These are phyloP conservation scores for Rhinoderma darwinii DNA, from an alignment of 2,113 vertebrate species.

Conservation along the genomic window DNA sequence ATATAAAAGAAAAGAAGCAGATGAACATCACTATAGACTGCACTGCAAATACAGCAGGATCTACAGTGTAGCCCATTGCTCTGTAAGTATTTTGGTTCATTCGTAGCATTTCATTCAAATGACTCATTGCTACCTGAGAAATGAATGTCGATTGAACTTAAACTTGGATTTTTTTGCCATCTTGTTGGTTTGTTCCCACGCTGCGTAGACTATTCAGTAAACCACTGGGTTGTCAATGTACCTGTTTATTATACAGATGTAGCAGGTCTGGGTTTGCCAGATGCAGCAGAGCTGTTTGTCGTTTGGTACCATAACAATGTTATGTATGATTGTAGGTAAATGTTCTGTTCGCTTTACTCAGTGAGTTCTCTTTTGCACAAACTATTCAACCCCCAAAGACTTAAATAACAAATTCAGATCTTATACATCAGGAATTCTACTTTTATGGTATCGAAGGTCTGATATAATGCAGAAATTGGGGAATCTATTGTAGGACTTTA, in stretches of 20 bases:
- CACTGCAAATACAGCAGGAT: conserved; percentile 68
- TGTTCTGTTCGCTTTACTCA: neutral
- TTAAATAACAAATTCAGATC: neutral
- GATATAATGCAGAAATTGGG: neutral
- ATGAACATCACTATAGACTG: conserved; percentile 75
- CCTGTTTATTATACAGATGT: neutral
- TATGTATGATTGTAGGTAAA: neutral
- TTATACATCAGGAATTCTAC: neutral
- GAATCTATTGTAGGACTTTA: neutral
- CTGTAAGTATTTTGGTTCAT: conserved; percentile 7
- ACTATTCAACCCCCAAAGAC: too few relatives aligned
- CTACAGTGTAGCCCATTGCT: neutral
- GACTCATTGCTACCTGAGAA: neutral
- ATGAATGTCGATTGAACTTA: neutral
- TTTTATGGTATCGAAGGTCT: neutral
- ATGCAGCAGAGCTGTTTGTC: neutral
- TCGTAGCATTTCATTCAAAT: neutral
- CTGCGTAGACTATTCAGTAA: neutral
- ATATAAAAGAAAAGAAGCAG: conserved; percentile 72
- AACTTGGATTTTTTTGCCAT: neutral
- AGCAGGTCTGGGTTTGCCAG: neutral
- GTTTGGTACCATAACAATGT: neutral
- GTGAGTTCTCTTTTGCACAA: too few relatives aligned
- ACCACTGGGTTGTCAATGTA: neutral
- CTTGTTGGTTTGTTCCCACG: neutral